Evolutionary conservation across 2,113 vertebrate genomes (phyloP), one percentile per base, ranked within the genome.

Genomic region (Galeopterus variegatus): DNA sequence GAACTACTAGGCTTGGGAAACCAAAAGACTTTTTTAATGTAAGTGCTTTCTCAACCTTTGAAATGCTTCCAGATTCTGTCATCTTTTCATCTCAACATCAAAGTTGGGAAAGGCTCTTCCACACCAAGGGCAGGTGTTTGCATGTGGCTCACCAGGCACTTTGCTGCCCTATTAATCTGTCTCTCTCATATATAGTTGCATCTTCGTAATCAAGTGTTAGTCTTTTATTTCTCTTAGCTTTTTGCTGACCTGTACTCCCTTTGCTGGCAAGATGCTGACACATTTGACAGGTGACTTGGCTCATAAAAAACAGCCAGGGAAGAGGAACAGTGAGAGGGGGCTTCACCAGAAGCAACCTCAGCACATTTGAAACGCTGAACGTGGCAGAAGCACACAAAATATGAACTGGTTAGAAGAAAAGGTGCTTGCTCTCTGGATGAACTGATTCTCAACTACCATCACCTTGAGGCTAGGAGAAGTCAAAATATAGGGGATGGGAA

Each of bases 71-170:
- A 94, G 86, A 14, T 76, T 92, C 81, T 81, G 85, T 94, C 94
- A 94, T 81, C 90, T 81, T 93, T 97, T 96, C 95, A 72, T 94
- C 87, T 92, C 75, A 48, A 52, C 97, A 96, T 98, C 96, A 97
- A 97, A 97, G 97, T 11, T 90, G 95, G 88, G 95, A 97, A 97
- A 95, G 88, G 36, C 52, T 65, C 48, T 60, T 85, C 33, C 41
- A 65, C 56, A 26, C 8, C 0, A 6, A 58, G 48, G 85, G 48
- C 64, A 36, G 41, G 82, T 86, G 21, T 67, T 72, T n/a, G 72
- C 73, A 73, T n/a, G 95, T 48, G 45, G 13, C 56, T 26, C 56
- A 45, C 48, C 9, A 17, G 60, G 36, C 54, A 19, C 79, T 97
- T 62, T 52, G 45, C 31, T 33, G 58, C 17, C 94, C 58, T 76